Percentiles rank a stretch among this genome's conserved stretches.
Evolutionary conservation across 2,797 vertebrate genomes (phyloP).

Genomic region (Tapera naevia): DNA sequence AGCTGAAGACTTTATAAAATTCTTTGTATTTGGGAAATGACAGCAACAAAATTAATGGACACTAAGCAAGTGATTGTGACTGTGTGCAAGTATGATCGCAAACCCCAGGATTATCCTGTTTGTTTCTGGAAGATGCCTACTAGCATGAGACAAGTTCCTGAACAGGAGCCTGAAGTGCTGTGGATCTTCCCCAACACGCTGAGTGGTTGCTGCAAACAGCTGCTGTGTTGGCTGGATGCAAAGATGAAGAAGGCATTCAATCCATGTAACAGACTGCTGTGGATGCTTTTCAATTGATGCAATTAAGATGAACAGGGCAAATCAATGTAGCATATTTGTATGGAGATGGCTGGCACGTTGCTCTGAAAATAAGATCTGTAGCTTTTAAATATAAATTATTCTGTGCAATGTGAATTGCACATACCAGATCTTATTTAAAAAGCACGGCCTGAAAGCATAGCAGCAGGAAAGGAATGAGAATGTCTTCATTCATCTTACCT

Average conservation of each 20-base stretch:
- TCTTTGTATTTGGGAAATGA: background rate
- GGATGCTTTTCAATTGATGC: background rate
- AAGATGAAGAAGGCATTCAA: background rate
- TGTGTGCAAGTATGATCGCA: background rate
- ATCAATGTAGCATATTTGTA: background rate
- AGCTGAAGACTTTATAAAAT: background rate
- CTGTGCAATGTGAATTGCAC: background rate
- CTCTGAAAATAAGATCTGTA: background rate
- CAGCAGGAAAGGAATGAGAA: conserved; percentile 5
- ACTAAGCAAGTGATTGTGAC: background rate
- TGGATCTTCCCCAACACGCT: background rate
- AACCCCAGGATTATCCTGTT: background rate
- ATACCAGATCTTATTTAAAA: background rate
- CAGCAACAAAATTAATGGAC: background rate
- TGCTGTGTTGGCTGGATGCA: background rate
- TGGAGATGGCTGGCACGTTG: background rate
- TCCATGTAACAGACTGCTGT: background rate
- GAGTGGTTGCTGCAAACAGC: background rate
- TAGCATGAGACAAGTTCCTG: background rate
- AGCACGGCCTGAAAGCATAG: background rate
- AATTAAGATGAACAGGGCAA: background rate
- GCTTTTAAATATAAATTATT: conserved; percentile 19
- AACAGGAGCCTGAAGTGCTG: background rate
- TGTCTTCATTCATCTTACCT: background rate
- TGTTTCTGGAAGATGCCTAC: background rate